Evolutionary conservation across 2,113 vertebrate genomes (phyloP), one percentile per base, ranked within the genome.

Genomic region (Jacana jacana): DNA sequence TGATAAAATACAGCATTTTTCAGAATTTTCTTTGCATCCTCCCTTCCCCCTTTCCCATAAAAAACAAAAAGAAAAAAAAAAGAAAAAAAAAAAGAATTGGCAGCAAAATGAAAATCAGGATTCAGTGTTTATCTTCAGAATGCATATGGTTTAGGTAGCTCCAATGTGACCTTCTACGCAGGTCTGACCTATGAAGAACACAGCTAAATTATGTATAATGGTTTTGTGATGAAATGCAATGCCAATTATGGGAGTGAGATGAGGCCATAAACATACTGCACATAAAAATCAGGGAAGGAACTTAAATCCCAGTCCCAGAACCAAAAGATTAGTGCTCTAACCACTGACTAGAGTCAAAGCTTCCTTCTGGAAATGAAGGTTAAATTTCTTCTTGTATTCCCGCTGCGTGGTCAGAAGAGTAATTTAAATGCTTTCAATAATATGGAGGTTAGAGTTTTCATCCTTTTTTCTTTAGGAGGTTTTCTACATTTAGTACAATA

Each of bases 311-410:
- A 95, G 81, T 94, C 92, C 86, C 92, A 93, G 83, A 91, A 95
- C 88, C 81, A 89, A 82, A 96, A 97, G 92, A 93, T 96, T 77
- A 97, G 78, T 92, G 91, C 64, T 93, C n/a, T 95, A 96, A 96
- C 96, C 96, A 70, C 92, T 65, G 82, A 93, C 61, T 86, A 70
- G 92, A 95, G 89, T 90, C 95, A 96, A 93, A 95, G 89, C 81
- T 97, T 96, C 93, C 93, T 95, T 95, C 88, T 93, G 97, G 97
- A 97, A 97, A 91, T 85, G 73, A 95, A 92, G 91, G 95, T 94
- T 95, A 95, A 95, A 88, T 92, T 92, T 95, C 80, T 92, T 73
- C 92, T 94, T 78, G 73, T 31, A 79, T 93, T 89, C 92, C 83
- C 0, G 3, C 86, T 94, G 66, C 85, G 88, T 87, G 95, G 86